These are phyloP conservation scores for Sebastes wilsoni DNA, from an alignment of 2,797 vertebrate species.

Conservation along the genomic window DNA sequence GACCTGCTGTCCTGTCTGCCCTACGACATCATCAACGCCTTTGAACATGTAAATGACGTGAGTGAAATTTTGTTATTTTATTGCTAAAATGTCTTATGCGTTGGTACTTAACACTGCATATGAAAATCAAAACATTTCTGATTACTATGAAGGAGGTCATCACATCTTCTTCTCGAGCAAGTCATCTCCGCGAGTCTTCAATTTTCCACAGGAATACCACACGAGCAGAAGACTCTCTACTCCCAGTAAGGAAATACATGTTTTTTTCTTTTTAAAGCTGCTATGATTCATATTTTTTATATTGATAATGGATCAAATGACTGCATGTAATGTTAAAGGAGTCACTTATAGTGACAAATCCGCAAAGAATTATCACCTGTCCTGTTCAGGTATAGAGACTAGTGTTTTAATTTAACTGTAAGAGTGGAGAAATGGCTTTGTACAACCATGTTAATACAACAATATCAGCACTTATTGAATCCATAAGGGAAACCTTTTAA, in stretches of 20 bases:
- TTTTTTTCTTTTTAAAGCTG: background rate
- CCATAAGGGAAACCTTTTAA: background rate
- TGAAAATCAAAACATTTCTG: background rate
- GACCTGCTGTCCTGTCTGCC: constrained; percentile 98
- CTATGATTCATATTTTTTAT: background rate
- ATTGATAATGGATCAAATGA: background rate
- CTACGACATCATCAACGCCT: constrained; percentile 98
- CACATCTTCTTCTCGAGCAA: constrained; percentile 20
- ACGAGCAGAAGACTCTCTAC: constrained; percentile 78
- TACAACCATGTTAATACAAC: background rate
- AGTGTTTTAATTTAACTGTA: background rate
- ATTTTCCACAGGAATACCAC: constrained; percentile 77
- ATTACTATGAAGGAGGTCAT: constrained; percentile 48
- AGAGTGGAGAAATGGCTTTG: background rate
- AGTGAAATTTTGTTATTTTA: background rate
- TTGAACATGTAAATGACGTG: constrained; percentile 97
- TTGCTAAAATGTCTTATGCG: background rate
- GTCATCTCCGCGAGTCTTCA: constrained; percentile 61
- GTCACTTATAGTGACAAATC: background rate
- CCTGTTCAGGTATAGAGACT: background rate
- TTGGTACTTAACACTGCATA: background rate
- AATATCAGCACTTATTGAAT: no score
- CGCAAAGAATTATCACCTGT: background rate
- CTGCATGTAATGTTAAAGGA: background rate
- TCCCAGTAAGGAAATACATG: constrained; percentile 71